Conservation (phyloP, 2,888 invertebrate species). For the Scrobipalpa costella region DNA sequence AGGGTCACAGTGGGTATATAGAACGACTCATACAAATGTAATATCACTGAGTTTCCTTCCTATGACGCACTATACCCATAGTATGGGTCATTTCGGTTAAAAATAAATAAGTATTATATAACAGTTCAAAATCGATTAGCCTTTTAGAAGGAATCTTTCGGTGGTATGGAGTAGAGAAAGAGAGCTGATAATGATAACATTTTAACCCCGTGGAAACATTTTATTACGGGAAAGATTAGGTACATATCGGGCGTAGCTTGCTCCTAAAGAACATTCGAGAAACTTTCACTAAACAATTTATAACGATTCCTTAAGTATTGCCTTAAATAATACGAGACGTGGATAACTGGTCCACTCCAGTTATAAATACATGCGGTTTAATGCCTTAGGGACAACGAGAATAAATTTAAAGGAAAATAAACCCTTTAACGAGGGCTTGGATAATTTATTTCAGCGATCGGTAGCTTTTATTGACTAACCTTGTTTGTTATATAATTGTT, state of each 20-base stretch:
- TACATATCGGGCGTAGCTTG: neutral
- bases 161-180: too few species aligned
- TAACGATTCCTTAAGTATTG: neutral
- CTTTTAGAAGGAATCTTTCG: too few species aligned
- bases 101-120: too few species aligned
- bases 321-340: neutral
- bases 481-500: neutral
- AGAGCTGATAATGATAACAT: too few species aligned
- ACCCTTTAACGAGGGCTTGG: neutral
- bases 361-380: neutral
- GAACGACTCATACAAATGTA: too few species aligned
- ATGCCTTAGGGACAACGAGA: neutral
- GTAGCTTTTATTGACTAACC: neutral
- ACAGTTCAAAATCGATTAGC: too few species aligned
- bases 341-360: neutral
- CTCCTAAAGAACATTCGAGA: neutral
- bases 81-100: too few species aligned
- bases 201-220: neutral
- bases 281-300: conserved; percentile 3
- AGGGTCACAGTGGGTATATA: too few species aligned
- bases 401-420: neutral
- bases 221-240: neutral
- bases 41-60: too few species aligned
- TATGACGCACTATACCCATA: too few species aligned
- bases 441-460: neutral